Base-by-base conservation (phyloP, 35 echinoderm and acorn worm species). In the Anneissia japonica region DNA sequence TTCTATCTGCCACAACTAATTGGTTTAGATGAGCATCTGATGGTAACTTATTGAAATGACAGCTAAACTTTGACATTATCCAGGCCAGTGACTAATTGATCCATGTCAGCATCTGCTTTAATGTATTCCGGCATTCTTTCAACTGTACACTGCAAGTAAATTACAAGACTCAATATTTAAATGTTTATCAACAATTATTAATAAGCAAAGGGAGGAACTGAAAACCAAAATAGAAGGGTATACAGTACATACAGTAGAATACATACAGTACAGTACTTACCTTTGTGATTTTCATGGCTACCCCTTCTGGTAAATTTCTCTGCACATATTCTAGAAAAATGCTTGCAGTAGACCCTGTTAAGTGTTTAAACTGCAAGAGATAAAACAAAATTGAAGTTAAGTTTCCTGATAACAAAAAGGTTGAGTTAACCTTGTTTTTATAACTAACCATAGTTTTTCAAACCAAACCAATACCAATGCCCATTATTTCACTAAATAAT, bases 221-320 rank as follows among this genome's bases (percentile, higher is more conserved):
- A 32, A 34, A 77, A 5, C 1, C 14, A 86, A 26, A 5, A 77
- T 1, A 16, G 26, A n/a, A 31, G 17, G 34, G 46, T 75, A 11
- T 35, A 77, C 32, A 39, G 23, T 39, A 30, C n/a, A 7, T 30
- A 81, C 32, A 39, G 4, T 4, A 37, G 43, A 31, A 3, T 7
- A 83, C 28, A 7, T 34, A 81, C 33, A 23, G 41, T 19, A 33
- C 39, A 37, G 78, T 19, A 30, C 29, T 91, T 88, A 97, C 94
- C 89, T 93, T 97, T 72, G 87, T 89, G 5, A 97, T 91, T 89
- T 97, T 89, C 95, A 97, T 91, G 3, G 95, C 95, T 28, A 97
- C 85, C 29, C 91, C 95, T 90, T 97, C 95, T 46, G 95, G 91
- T 39, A 97, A 46, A 89, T 97, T 93, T 88, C 95, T 97, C 40